Base-by-base conservation (phyloP, 1,140 invertebrate species). In the Dysdera silvatica region DNA sequence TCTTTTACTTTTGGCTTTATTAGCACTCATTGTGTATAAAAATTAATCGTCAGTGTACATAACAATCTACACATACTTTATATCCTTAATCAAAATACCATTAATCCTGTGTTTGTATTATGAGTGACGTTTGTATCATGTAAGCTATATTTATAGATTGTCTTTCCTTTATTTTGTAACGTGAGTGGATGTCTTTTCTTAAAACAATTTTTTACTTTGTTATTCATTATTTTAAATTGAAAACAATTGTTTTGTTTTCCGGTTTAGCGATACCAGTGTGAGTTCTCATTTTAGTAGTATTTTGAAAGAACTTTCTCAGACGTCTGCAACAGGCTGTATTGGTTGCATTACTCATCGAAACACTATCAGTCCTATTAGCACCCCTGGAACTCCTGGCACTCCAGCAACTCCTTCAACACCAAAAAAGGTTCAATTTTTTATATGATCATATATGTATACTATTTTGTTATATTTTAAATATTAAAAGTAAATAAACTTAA, bases 231-330 rank as follows among this genome's bases (percentile, higher is more conserved):
- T 26, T 16, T 18, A 53, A 6, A 0, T n/a, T n/a, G 2, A 31
- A 45, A 20, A 45, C 24, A 16, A 18, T 10, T 4, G 24, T 55
- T 47, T 54, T 18, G 12, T 18, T 53, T 43, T 61, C 2, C 35
- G n/a, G 60, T 56, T 82, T 67, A 84, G 82, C 65, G 83, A 85
- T 68, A 84, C 83, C 29, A 83, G 82, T 74, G 83, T 67, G 2
- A 32, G 66, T 31, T 67, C 82, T 57, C 74, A 84, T 67, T 80
- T 84, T 5, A 82, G 80, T 71, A 83, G 82, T 67, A 70, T 84
- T 53, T 81, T 83, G 16, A 73, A 79, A 66, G 82, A 84, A 76
- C 73, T 81, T 48, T 82, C 81, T 29, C 82, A 82, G 8, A 83
- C 81, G 4, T 79, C 18, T 79, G 77, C 67, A 78, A 79, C 71